Conservation (phyloP, 2,113 vertebrate species). For the Hydrolagus affinis region DNA sequence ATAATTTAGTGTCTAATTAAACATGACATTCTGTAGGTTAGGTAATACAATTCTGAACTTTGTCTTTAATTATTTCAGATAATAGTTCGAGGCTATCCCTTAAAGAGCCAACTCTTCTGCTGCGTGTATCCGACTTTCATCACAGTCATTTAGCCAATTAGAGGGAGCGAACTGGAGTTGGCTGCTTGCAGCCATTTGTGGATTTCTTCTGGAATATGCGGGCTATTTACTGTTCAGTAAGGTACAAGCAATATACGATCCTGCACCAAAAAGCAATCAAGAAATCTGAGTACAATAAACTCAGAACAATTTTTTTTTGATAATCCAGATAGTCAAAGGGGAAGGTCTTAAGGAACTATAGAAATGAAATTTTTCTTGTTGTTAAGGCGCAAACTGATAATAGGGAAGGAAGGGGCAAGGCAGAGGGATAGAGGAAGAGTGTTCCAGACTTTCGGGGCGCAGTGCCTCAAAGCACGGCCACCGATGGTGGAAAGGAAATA, state of each 20-base stretch:
- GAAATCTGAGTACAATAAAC: background rate
- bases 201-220: background rate
- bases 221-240: background rate
- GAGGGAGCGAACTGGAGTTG: background rate
- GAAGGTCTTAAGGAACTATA: no score
- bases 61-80: background rate
- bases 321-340: no score
- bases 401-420: no score
- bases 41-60: slow-evolving; percentile 2
- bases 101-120: background rate
- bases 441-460: no score
- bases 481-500: no score
- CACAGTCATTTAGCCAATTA: background rate
- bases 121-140: background rate
- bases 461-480: no score
- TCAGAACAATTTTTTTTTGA: background rate
- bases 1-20: slow-evolving; percentile 11
- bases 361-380: no score
- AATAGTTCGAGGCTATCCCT: slow-evolving; percentile 7
- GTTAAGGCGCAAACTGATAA: no score
- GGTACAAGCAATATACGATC: background rate
- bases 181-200: background rate
- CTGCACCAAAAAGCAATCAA: background rate
- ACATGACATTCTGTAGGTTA: background rate
- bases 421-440: no score